Conservation (phyloP, 2,113 vertebrate genomes). For the Podarcis raffonei region DNA sequence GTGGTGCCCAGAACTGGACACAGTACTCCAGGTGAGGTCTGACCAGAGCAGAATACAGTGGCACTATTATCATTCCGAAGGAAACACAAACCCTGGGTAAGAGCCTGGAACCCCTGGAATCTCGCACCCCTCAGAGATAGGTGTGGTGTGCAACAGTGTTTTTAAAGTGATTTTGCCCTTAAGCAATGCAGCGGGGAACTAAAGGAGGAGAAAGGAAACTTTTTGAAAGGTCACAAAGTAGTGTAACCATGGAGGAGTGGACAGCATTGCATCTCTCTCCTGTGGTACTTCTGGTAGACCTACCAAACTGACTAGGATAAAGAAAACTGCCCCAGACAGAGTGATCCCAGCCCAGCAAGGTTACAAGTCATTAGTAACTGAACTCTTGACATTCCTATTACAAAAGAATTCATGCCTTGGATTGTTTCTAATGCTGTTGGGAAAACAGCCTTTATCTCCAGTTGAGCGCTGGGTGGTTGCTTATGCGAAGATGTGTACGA, state of each 20-base stretch:
- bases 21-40: too few relatives aligned
- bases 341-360: constrained; percentile 5
- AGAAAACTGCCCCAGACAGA: background rate
- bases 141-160: too few relatives aligned
- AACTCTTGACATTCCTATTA: constrained; percentile 15
- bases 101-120: too few relatives aligned
- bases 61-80: too few relatives aligned
- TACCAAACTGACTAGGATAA: background rate
- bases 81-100: too few relatives aligned
- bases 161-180: too few relatives aligned
- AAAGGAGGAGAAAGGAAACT: background rate
- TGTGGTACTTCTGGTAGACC: background rate
- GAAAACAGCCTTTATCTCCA: constrained; percentile 21
- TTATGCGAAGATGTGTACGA: constrained; percentile 46
- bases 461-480: constrained; percentile 35
- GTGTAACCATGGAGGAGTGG: background rate
- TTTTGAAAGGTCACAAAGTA: background rate
- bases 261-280: background rate
- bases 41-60: too few relatives aligned
- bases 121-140: too few relatives aligned
- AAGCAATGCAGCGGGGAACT: too few relatives aligned
- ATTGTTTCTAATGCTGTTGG: constrained; percentile 31
- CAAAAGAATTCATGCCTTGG: constrained; percentile 24
- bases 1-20: too few relatives aligned
- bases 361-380: background rate